A percentile compares a stretch with the other conserved stretches of the same genome.
phyloP scores from a whole-genome alignment of 2,888 invertebrate genomes.

The Melieria crassipennis region DNA sequence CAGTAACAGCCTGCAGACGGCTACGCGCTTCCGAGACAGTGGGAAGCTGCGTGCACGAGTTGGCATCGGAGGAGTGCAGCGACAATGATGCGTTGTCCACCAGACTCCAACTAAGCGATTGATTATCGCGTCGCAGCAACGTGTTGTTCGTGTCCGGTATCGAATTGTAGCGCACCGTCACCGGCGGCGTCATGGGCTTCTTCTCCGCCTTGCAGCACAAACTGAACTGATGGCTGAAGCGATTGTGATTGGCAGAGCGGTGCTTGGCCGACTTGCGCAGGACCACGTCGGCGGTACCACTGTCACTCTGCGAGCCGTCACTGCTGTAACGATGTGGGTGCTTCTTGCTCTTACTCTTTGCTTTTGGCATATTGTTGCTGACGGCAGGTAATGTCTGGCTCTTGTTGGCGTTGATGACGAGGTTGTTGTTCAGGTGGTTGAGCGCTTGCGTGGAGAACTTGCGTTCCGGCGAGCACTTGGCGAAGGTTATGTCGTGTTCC shows the following conservation, averaged over 20 bases:
- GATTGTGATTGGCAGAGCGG: slow-evolving; percentile 62
- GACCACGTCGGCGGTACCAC: slow-evolving; percentile 51
- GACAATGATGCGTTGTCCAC: slow-evolving; percentile 55
- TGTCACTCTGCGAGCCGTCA: slow-evolving; percentile 59
- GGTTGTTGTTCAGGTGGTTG: slow-evolving; percentile 39
- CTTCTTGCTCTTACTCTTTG: slow-evolving; percentile 51
- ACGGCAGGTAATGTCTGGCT: slow-evolving; percentile 53
- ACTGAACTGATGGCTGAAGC: slow-evolving; percentile 64
- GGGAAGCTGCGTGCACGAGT: slow-evolving; percentile 39
- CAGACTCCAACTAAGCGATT: slow-evolving; percentile 55
- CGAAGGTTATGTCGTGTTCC: slow-evolving; percentile 59
- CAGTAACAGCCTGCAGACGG: slow-evolving; percentile 39
- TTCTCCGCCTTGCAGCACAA: slow-evolving; percentile 64
- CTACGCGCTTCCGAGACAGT: slow-evolving; percentile 15
- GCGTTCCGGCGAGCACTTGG: slow-evolving; percentile 56
- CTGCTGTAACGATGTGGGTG: slow-evolving; percentile 55
- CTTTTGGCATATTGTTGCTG: slow-evolving; percentile 47
- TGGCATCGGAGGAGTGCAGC: slow-evolving; percentile 52
- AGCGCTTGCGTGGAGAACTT: slow-evolving; percentile 26
- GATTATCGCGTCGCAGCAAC: slow-evolving; percentile 53
- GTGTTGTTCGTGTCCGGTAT: slow-evolving; percentile 52
- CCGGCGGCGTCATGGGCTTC: slow-evolving; percentile 61
- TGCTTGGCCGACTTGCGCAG: slow-evolving; percentile 56
- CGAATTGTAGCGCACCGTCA: slow-evolving; percentile 64
- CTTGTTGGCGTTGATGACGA: slow-evolving; percentile 41